A percentile compares a stretch with the other conserved stretches of the same genome.
phyloP scores from a whole-genome alignment of 2,113 vertebrate genomes.

The Agapornis roseicollis region DNA sequence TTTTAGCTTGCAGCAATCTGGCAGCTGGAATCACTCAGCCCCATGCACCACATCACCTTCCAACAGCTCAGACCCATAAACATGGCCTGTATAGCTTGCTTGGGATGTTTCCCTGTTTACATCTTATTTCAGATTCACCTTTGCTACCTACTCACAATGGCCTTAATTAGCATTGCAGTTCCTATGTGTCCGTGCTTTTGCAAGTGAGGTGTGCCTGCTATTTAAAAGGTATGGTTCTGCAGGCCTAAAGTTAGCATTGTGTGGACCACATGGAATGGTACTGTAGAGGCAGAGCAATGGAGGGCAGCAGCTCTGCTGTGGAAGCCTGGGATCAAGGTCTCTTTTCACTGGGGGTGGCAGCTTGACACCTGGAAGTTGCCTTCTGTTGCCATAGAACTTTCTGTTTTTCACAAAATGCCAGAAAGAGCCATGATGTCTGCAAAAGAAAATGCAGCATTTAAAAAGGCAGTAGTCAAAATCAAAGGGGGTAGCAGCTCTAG shows the following conservation, averaged over 20 bases:
- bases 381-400: neutral
- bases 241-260: neutral
- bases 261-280: fast-evolving
- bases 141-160: neutral
- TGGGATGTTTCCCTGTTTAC: neutral
- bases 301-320: neutral
- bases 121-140: neutral
- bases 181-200: neutral
- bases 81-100: neutral
- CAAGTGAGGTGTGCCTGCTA: neutral
- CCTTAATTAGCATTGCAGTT: neutral
- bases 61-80: fast-evolving
- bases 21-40: neutral
- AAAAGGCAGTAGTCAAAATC: neutral
- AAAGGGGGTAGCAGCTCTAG: neutral
- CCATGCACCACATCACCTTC: neutral
- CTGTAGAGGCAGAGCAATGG: neutral
- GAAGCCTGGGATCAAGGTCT: neutral
- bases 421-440: neutral
- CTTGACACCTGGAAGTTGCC: neutral
- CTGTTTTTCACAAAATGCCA: neutral
- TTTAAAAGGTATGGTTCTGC: neutral
- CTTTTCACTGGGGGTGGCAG: neutral
- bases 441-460: neutral
- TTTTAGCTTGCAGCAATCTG: neutral